These are phyloP conservation scores for Macaca mulatta DNA, from an alignment of 2,113 vertebrate species.

Conservation along the genomic window DNA sequence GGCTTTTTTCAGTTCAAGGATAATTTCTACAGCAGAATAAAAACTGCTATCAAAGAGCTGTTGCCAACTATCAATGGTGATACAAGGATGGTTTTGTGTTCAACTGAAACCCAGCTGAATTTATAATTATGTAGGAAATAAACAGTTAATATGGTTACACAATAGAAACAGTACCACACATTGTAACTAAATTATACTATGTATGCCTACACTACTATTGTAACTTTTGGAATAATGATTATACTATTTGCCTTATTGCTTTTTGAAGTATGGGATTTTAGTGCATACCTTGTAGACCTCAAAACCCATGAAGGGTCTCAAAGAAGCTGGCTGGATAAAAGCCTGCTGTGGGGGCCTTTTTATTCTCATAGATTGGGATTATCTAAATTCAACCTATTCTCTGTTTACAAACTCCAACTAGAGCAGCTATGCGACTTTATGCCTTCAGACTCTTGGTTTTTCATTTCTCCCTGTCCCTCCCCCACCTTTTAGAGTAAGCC, in stretches of 20 bases:
- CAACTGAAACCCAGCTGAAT: conserved; percentile 69
- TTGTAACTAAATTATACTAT: conserved; percentile 88
- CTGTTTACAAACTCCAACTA: conserved; percentile 88
- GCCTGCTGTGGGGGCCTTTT: conserved; percentile 87
- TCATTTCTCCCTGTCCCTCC: conserved; percentile 68
- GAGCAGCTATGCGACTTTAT: conserved; percentile 88
- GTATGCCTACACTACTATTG: conserved; percentile 89
- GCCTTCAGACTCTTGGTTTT: conserved; percentile 87
- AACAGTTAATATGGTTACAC: conserved; percentile 82
- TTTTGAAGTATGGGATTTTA: conserved; percentile 84
- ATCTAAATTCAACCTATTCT: conserved; percentile 83
- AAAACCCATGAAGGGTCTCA: conserved; percentile 81
- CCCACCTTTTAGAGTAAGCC: conserved; percentile 57
- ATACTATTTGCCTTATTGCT: conserved; percentile 91
- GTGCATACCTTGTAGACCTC: conserved; percentile 87
- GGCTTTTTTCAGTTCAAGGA: not conserved
- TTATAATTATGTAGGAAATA: conserved; percentile 81
- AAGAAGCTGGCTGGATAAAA: conserved; percentile 81
- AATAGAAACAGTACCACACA: conserved; percentile 85
- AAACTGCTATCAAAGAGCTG: conserved; percentile 39
- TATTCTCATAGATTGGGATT: conserved; percentile 84
- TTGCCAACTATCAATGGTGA: conserved; percentile 77
- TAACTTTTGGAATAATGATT: conserved; percentile 85
- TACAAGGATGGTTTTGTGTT: conserved; percentile 81
- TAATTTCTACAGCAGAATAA: too few relatives aligned